phyloP scores from a whole-genome alignment of 2,888 invertebrate species.

The Branchipolynoe longqiensis region DNA sequence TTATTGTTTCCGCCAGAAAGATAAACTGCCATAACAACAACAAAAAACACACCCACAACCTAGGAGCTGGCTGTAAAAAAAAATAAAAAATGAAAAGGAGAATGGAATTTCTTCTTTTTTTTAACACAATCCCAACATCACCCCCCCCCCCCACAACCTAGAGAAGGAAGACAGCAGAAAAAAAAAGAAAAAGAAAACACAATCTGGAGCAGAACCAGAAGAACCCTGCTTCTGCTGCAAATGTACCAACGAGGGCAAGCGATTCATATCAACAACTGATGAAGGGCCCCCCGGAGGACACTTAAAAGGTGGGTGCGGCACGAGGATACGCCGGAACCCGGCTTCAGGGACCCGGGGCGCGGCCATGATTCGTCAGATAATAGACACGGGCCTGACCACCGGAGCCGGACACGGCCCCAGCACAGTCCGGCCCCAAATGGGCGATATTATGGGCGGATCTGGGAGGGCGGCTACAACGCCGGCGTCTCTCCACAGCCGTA shows the following conservation, averaged over 20 bases:
- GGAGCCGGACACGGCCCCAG: too few species aligned
- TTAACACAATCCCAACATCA: too few species aligned
- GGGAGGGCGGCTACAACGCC: too few species aligned
- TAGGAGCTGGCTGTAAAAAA: too few species aligned
- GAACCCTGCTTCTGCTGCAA: neutral
- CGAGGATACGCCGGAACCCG: neutral
- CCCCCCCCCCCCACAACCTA: too few species aligned
- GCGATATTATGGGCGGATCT: constrained; percentile 40
- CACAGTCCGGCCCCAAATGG: too few species aligned
- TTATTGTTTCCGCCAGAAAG: too few species aligned
- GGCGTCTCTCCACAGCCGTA: constrained; percentile 9
- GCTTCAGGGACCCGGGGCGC: neutral
- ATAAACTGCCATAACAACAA: too few species aligned
- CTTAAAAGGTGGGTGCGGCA: neutral
- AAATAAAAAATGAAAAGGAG: too few species aligned
- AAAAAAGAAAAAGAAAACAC: neutral
- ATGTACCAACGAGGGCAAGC: neutral
- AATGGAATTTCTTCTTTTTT: too few species aligned
- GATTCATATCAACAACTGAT: constrained; percentile 30
- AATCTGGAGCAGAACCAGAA: neutral
- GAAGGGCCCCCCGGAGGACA: neutral
- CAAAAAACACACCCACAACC: too few species aligned
- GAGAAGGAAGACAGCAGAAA: neutral
- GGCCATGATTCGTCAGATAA: constrained; percentile 17
- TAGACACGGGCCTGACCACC: neutral